Base-by-base conservation (phyloP, 2,888 invertebrate genomes). In the Laspeyria flexula region DNA sequence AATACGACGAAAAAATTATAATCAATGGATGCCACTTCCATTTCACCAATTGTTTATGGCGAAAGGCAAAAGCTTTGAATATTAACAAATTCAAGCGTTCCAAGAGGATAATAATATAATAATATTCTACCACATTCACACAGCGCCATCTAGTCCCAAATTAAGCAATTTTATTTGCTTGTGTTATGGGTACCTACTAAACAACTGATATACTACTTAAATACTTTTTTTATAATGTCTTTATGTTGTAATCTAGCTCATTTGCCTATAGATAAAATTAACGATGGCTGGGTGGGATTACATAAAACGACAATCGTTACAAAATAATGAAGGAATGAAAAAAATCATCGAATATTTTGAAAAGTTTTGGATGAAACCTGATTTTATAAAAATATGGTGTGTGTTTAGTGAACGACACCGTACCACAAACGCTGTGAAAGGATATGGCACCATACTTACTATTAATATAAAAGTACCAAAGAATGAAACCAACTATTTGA, bases 381-480 rank as follows among this genome's bases (percentile, higher is more conserved):
- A 29, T 29, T 4, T 29, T 29, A n/a, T 29, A 11, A 29, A 29
- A 39, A n/a, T n/a, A n/a, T n/a, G n/a, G n/a, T n/a, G n/a, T n/a
- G n/a, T n/a, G n/a, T n/a, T n/a, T n/a, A n/a, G 29, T 29, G 16
- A 39, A 39, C 39, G 25, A 13, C 38, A 38, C 13, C 38, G 38
- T 25, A 38, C 38, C 38, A 38, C 38, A 25, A 38, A 38, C 25
- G 25, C 38, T 38, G 38, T 41, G 41, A 21, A 41, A 41, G 41
- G 38, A 38, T 38, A n/a, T n/a, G 38, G 38, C 38, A 38, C 38
- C 25, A 38, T 38, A 13, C 23, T 34, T n/a, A n/a, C n/a, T n/a
- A 43, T 43, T 23, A 43, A 38, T 38, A 38, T 34, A 34, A 34
- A 43, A 10, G 34, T 43, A 43, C 43, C 43, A 16, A 35, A 35